Percentiles rank a stretch among this genome's conserved stretches.
These are phyloP conservation scores for Oriolus oriolus DNA, from an alignment of 2,113 vertebrate genomes.

Conservation along the genomic window DNA sequence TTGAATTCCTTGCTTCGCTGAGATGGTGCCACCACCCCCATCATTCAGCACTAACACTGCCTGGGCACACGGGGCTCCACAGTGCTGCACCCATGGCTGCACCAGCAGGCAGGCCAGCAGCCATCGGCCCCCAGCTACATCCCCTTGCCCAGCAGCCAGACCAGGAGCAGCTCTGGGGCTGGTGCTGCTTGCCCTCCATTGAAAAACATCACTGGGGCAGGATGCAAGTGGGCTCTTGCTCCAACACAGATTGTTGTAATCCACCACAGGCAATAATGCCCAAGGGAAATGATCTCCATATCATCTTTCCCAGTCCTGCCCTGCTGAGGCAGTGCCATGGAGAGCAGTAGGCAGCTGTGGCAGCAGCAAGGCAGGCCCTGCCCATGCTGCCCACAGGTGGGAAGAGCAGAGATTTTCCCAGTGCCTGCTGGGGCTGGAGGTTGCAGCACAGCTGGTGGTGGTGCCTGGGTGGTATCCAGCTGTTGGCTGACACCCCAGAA, in stretches of 20 bases:
- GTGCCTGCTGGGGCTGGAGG: neutral
- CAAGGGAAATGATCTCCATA: neutral
- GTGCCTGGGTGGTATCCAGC: neutral
- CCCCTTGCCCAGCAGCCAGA: neutral
- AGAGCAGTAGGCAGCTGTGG: neutral
- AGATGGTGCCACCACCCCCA: neutral
- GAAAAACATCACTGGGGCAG: neutral
- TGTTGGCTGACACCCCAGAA: neutral
- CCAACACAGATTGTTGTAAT: accelerated
- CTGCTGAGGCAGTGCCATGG: neutral
- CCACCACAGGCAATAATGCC: neutral
- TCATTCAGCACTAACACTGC: accelerated
- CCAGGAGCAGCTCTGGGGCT: neutral
- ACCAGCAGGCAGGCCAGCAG: neutral
- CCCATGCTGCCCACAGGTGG: neutral
- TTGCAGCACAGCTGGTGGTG: neutral
- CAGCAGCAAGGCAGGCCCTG: neutral
- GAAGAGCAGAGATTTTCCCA: neutral
- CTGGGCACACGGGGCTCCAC: neutral
- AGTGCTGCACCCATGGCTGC: neutral
- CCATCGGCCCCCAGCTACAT: accelerated
- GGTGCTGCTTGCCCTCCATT: neutral
- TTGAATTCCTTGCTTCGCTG: neutral
- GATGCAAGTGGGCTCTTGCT: accelerated
- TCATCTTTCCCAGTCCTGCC: neutral